These are phyloP conservation scores for Leucosticte australis DNA, from an alignment of 2,113 vertebrate genomes.

Conservation along the genomic window DNA sequence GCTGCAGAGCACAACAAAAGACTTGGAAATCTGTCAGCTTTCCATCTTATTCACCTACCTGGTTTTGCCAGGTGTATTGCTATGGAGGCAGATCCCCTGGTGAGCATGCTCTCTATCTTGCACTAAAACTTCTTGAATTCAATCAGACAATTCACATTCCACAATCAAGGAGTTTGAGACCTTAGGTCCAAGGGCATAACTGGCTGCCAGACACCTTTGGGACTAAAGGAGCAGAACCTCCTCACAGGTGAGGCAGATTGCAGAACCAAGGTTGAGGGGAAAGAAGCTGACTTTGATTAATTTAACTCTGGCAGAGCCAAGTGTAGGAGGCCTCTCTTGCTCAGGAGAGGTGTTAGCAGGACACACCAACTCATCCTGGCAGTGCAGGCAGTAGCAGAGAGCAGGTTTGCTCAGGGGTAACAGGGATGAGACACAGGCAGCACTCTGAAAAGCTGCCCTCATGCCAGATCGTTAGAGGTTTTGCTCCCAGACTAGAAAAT, in stretches of 20 bases:
- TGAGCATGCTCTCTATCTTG: neutral
- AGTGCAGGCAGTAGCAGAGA: rapidly evolving
- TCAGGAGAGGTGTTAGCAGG: neutral
- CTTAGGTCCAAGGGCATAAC: neutral
- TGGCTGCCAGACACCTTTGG: neutral
- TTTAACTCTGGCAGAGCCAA: neutral
- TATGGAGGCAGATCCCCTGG: neutral
- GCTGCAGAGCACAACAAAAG: neutral
- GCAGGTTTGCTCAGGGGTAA: neutral
- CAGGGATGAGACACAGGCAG: neutral
- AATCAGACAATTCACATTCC: neutral
- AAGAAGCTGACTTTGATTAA: neutral
- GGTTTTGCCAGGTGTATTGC: neutral
- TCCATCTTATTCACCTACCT: neutral
- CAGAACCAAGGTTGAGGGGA: neutral
- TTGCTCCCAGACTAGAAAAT: neutral
- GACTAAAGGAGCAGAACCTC: neutral
- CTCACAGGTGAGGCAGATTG: neutral
- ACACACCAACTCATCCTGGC: neutral
- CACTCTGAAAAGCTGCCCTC: neutral
- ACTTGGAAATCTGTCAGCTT: neutral
- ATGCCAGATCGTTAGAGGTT: rapidly evolving
- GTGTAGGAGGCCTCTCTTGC: neutral
- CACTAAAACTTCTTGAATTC: neutral
- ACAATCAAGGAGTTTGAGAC: neutral